A percentile compares a stretch with the other conserved stretches of the same genome.
These are phyloP conservation scores for Palythoa grandis DNA, from an alignment of 92 coral and sea anemone species.

Conservation along the genomic window DNA sequence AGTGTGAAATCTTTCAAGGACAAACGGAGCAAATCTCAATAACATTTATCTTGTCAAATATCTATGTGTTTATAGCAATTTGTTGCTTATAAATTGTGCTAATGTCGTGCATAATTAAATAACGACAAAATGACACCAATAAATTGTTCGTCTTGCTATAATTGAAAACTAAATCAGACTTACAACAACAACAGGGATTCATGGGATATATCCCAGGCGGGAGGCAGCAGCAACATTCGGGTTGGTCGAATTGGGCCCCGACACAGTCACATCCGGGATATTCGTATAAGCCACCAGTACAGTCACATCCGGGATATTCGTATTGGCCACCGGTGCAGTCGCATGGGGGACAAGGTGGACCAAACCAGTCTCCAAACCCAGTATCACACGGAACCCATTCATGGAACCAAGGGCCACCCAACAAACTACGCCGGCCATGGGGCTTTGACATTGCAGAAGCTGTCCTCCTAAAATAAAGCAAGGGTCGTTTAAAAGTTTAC, in stretches of 20 bases:
- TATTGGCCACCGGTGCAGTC: background rate
- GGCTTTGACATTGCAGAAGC: background rate
- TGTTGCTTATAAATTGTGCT: background rate
- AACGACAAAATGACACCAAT: background rate
- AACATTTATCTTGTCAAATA: too few species aligned
- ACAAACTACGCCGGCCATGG: background rate
- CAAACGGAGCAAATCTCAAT: too few species aligned
- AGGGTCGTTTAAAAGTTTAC: background rate
- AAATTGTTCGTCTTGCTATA: background rate
- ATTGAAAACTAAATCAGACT: background rate
- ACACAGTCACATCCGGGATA: constrained; percentile 27
- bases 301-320: constrained; percentile 36
- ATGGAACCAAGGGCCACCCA: constrained; percentile 9
- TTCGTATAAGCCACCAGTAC: background rate
- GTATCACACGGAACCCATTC: constrained; percentile 7
- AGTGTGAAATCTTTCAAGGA: too few species aligned
- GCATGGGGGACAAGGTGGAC: background rate
- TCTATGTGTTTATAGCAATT: too few species aligned
- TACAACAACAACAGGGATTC: constrained; percentile 34
- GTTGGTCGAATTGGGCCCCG: background rate
- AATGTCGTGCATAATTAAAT: background rate
- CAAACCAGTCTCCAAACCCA: constrained; percentile 6
- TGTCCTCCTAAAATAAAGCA: background rate
- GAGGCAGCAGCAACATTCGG: constrained; percentile 32
- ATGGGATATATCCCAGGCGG: constrained; percentile 11